A percentile compares a stretch with the other conserved stretches of the same genome.
These are phyloP conservation scores for Pempheris klunzingeri DNA, from an alignment of 2,797 vertebrate genomes.

Conservation along the genomic window DNA sequence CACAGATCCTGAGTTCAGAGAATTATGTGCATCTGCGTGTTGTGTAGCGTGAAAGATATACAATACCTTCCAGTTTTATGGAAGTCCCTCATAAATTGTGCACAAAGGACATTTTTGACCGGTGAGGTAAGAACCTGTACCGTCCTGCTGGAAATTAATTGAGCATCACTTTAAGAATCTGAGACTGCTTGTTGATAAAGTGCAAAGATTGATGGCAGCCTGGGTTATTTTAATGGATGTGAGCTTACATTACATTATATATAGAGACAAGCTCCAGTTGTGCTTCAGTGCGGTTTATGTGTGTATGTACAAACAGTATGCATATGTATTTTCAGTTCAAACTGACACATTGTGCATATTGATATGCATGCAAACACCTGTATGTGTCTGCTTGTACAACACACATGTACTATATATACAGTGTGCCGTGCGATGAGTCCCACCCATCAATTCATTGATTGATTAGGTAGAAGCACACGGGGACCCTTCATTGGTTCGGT, in stretches of 20 bases:
- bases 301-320: not conserved
- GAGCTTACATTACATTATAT: slow-evolving; percentile 51
- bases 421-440: too few relatives aligned
- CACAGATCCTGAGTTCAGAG: not conserved
- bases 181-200: slow-evolving; percentile 67
- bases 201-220: slow-evolving; percentile 65
- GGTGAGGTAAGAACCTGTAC: slow-evolving; percentile 41
- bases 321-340: slow-evolving; percentile 2
- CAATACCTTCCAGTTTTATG: slow-evolving; percentile 60
- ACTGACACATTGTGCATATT: not conserved
- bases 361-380: not conserved
- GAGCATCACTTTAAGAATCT: slow-evolving; percentile 62
- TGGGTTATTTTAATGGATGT: slow-evolving; percentile 59
- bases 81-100: slow-evolving; percentile 69
- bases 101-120: slow-evolving; percentile 51
- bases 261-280: slow-evolving; percentile 44
- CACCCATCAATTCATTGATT: too few relatives aligned
- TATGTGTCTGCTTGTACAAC: too few relatives aligned
- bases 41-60: slow-evolving; percentile 71
- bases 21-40: slow-evolving; percentile 52
- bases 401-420: too few relatives aligned
- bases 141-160: slow-evolving; percentile 67
- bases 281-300: slow-evolving; percentile 10
- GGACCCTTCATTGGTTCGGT: too few relatives aligned
- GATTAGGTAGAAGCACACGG: too few relatives aligned